Conservation (phyloP, 2,888 invertebrate species). For the Choreutis nemorana region DNA sequence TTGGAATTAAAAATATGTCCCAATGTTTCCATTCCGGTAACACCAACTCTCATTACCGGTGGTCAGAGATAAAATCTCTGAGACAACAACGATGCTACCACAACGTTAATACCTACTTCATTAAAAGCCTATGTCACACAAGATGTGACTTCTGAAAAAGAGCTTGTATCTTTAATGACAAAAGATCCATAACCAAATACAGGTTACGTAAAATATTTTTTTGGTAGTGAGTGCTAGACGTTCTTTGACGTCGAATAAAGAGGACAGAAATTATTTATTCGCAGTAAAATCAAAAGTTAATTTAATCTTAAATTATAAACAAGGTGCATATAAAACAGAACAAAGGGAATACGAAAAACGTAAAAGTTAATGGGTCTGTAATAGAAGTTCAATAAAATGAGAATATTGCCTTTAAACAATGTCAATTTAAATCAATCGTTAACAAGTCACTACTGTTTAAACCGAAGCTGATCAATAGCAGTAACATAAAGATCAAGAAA, state of each 20-base stretch:
- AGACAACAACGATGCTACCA: conserved; percentile 31
- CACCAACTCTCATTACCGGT: conserved; percentile 50
- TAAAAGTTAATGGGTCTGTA: conserved; percentile 29
- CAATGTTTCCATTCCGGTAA: conserved; percentile 41
- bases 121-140: conserved; percentile 35
- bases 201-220: too few relatives aligned
- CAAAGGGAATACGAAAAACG: conserved; percentile 11
- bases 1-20: conserved; percentile 30
- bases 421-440: conserved; percentile 44
- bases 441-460: conserved; percentile 34
- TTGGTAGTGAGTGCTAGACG: too few relatives aligned
- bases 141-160: conserved; percentile 23
- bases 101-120: too few relatives aligned
- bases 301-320: conserved; percentile 11
- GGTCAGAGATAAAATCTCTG: conserved; percentile 40
- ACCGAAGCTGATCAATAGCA: conserved; percentile 31
- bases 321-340: conserved; percentile 4
- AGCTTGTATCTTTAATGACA: too few relatives aligned
- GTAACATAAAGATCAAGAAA: conserved; percentile 26
- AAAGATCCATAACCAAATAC: too few relatives aligned
- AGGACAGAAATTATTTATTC: too few relatives aligned
- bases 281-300: too few relatives aligned
- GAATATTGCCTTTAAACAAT: conserved; percentile 43
- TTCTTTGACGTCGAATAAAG: too few relatives aligned
- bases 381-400: conserved; percentile 39